Evolutionary conservation across 2,888 invertebrate species (phyloP).

Genomic region (Teinopalpus imperialis): DNA sequence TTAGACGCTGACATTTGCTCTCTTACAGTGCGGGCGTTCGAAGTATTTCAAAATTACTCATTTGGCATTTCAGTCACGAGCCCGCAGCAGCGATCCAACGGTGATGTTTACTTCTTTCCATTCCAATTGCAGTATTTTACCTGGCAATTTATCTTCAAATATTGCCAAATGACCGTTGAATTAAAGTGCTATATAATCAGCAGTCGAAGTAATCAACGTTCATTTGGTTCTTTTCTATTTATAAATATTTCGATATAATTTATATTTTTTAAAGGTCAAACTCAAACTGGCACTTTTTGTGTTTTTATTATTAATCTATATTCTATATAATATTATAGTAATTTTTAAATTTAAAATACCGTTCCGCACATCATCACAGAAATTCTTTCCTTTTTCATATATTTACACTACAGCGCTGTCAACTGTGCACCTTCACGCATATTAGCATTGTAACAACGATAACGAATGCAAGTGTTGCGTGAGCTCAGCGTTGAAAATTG

Average conservation of each 20-base stretch:
- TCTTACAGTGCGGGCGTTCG: conserved; percentile 60
- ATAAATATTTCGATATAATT: conserved; percentile 1
- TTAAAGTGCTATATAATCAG: conserved; percentile 19
- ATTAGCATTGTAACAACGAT: conserved; percentile 47
- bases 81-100: conserved; percentile 58
- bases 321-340: no score
- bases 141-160: conserved; percentile 71
- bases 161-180: conserved; percentile 36
- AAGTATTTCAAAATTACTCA: conserved; percentile 79
- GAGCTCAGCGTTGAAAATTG: conserved; percentile 61
- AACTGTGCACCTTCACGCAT: conserved; percentile 48
- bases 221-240: conserved; percentile 7
- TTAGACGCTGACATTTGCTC: conserved; percentile 76
- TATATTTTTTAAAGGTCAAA: background rate
- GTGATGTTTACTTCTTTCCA: conserved; percentile 81
- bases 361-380: background rate
- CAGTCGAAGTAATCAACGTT: conserved; percentile 11
- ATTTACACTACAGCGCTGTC: conserved; percentile 22
- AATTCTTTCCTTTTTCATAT: conserved; percentile 9
- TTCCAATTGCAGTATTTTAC: conserved; percentile 75
- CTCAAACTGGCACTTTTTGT: background rate
- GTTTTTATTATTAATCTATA: no score
- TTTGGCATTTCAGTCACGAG: conserved; percentile 77
- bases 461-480: conserved; percentile 48
- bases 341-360: background rate